Percentiles rank a stretch among this genome's conserved stretches.
These are phyloP conservation scores for Tigriopus californicus DNA, from an alignment of 2,888 invertebrate species.

Conservation along the genomic window DNA sequence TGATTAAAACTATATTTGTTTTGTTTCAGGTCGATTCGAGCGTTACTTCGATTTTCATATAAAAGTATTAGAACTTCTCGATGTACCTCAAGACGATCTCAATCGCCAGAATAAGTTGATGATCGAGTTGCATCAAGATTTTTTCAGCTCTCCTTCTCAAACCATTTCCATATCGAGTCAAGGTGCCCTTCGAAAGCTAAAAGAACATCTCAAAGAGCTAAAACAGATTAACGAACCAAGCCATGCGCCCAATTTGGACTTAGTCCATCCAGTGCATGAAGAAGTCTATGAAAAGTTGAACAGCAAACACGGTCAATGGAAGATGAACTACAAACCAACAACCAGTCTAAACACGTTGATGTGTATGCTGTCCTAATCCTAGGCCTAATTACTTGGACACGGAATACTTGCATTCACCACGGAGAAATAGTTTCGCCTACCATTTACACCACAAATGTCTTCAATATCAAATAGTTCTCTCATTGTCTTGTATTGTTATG, in stretches of 20 bases:
- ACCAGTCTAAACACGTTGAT: background rate
- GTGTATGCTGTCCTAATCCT: background rate
- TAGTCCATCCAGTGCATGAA: background rate
- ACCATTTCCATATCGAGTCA: background rate
- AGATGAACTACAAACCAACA: background rate
- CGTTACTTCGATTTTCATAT: background rate
- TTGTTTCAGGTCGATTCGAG: background rate
- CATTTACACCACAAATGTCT: no score
- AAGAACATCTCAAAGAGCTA: background rate
- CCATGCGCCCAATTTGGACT: no score
- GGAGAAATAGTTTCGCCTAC: no score
- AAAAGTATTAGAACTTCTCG: background rate
- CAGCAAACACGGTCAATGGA: background rate
- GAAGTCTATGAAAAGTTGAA: constrained; percentile 1
- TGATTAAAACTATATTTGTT: no score
- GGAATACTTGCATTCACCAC: no score
- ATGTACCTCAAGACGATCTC: background rate
- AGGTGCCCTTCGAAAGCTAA: background rate
- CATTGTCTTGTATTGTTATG: no score
- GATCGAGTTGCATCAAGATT: background rate
- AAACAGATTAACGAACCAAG: background rate
- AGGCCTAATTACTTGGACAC: no score
- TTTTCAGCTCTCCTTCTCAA: background rate
- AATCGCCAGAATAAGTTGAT: background rate
- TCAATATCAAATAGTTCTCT: no score